Conservation (phyloP, 1,140 invertebrate species). For the Chionoecetes opilio region DNA sequence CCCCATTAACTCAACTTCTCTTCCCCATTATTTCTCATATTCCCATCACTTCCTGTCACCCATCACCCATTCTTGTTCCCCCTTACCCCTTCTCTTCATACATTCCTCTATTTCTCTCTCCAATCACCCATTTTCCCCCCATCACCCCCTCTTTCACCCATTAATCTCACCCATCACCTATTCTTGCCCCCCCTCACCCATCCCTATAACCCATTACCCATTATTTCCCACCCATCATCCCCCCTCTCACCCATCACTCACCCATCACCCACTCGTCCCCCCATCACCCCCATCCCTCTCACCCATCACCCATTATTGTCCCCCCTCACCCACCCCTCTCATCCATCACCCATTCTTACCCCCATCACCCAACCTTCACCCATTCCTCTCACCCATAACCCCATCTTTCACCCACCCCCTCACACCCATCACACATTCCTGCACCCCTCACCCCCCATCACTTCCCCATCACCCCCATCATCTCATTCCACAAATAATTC, state of each 20-base stretch:
- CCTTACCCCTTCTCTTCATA: neutral
- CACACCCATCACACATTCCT: no score
- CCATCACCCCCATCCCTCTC: neutral
- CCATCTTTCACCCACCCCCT: neutral
- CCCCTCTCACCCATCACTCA: no score
- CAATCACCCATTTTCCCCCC: neutral
- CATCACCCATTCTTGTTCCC: neutral
- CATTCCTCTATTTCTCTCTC: neutral
- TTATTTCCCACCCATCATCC: neutral
- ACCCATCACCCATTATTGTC: neutral
- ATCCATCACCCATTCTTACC: no score
- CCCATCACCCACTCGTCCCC: neutral
- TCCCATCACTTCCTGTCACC: neutral
- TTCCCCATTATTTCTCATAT: neutral
- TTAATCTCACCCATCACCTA: neutral
- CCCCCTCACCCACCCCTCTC: no score
- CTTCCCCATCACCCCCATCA: neutral
- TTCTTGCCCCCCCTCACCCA: neutral
- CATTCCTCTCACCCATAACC: neutral
- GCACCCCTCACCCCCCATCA: neutral
- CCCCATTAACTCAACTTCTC: neutral
- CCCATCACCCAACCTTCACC: no score
- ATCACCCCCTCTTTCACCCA: neutral
- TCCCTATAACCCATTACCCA: neutral
- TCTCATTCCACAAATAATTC: neutral